Evolutionary conservation across 37 sponge, comb jelly and placozoan species (phyloP).

Genomic region (Oopsacas minuta): DNA sequence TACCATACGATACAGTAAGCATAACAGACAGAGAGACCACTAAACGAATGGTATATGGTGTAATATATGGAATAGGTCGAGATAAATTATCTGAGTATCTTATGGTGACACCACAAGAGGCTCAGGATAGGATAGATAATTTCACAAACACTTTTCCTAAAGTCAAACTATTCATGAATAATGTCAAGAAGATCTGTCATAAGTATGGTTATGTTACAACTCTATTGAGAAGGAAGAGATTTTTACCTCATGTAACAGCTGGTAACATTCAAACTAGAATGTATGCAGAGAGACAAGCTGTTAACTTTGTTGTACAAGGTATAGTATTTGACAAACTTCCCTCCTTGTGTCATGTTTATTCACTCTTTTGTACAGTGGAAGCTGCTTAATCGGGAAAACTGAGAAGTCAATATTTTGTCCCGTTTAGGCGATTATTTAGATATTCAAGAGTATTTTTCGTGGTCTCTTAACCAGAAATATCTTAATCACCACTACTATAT

Average conservation of each 20-base stretch:
- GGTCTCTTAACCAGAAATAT: too few relatives aligned
- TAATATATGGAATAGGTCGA: slow-evolving; percentile 76
- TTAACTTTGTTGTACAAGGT: slow-evolving; percentile 76
- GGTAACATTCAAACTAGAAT: slow-evolving; percentile 20
- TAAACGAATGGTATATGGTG: slow-evolving; percentile 66
- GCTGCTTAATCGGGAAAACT: too few relatives aligned
- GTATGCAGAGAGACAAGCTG: slow-evolving; percentile 57
- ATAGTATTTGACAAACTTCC: background rate
- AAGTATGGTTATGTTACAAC: slow-evolving; percentile 30
- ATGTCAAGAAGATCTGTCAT: slow-evolving; percentile 21
- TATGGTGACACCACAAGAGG: slow-evolving; percentile 18
- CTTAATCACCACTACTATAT: too few relatives aligned
- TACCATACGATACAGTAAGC: slow-evolving; percentile 23
- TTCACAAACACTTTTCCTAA: slow-evolving; percentile 48
- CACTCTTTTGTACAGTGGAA: too few relatives aligned
- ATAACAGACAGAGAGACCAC: slow-evolving; percentile 49
- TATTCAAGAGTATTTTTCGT: too few relatives aligned
- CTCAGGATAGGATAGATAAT: slow-evolving; percentile 42
- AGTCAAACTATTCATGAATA: slow-evolving; percentile 32
- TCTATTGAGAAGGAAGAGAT: slow-evolving; percentile 37
- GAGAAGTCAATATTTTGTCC: too few relatives aligned
- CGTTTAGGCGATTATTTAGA: too few relatives aligned
- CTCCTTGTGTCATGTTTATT: too few relatives aligned
- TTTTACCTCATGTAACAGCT: slow-evolving; percentile 36
- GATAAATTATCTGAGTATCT: slow-evolving; percentile 57